Conservation (phyloP, 2,888 invertebrate genomes). For the Cyrtodaria siliqua region DNA sequence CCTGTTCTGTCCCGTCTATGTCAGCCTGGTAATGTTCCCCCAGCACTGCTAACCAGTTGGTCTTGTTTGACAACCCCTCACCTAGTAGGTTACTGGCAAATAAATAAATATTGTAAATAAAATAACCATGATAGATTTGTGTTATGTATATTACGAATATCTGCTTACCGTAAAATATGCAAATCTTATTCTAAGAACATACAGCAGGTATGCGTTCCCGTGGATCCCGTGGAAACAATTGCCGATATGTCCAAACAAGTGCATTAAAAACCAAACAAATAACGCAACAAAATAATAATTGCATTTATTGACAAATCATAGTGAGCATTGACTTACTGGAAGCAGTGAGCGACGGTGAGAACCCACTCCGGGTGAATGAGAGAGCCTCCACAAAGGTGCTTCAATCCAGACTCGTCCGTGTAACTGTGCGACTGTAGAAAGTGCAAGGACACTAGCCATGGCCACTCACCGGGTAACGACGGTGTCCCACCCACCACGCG, state of each 20-base stretch:
- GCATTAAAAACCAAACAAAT: no score
- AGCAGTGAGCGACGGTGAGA: slow-evolving; percentile 77
- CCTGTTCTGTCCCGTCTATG: slow-evolving; percentile 73
- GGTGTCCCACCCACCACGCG: slow-evolving; percentile 77
- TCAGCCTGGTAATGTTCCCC: slow-evolving; percentile 74
- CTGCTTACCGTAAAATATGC: no score
- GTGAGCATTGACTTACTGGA: slow-evolving; percentile 75
- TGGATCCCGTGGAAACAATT: no score
- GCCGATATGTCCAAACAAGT: no score
- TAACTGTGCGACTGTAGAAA: slow-evolving; percentile 63
- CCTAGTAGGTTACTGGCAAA: slow-evolving; percentile 54
- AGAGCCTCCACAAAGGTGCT: slow-evolving; percentile 76
- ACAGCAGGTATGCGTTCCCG: no score
- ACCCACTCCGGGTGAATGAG: slow-evolving; percentile 76
- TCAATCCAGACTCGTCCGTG: slow-evolving; percentile 66
- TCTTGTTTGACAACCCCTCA: slow-evolving; percentile 54
- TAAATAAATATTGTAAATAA: no score
- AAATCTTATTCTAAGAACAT: no score
- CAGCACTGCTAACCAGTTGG: slow-evolving; percentile 68
- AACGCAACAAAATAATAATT: no score
- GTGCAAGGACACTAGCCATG: slow-evolving; percentile 79
- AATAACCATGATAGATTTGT: no score
- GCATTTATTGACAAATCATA: no score
- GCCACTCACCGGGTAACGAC: slow-evolving; percentile 73
- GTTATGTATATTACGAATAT: no score